phyloP scores from a whole-genome alignment of 2,888 invertebrate species.

The Euphydryas editha region DNA sequence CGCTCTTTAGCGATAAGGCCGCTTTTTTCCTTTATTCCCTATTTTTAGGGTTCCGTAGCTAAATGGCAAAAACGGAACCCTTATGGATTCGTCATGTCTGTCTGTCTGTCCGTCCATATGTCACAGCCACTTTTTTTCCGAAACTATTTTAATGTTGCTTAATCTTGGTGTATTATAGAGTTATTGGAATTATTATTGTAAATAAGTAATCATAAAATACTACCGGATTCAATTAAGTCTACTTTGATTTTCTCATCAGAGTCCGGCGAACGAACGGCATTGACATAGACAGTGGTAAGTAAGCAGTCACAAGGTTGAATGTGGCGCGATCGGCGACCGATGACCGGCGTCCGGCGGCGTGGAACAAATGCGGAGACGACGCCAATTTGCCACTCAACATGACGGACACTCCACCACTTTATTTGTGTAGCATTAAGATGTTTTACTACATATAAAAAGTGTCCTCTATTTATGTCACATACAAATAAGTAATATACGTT shows the following conservation, averaged over 20 bases:
- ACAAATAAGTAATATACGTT: conserved; percentile 30
- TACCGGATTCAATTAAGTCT: conserved; percentile 2
- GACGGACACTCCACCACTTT: conserved; percentile 66
- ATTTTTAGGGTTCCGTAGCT: too few relatives aligned
- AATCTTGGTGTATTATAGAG: too few relatives aligned
- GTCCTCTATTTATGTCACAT: conserved; percentile 53
- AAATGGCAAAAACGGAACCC: too few relatives aligned
- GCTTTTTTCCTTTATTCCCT: too few relatives aligned
- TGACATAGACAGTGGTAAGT: conserved; percentile 64
- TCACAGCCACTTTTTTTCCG: too few relatives aligned
- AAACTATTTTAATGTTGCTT: too few relatives aligned
- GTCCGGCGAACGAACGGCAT: conserved; percentile 55
- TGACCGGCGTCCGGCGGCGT: conserved; percentile 47
- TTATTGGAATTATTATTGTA: too few relatives aligned
- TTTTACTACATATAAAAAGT: conserved; percentile 58
- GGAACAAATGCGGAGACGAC: conserved; percentile 72
- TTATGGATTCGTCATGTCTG: too few relatives aligned
- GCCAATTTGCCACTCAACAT: conserved; percentile 75
- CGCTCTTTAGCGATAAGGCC: too few relatives aligned
- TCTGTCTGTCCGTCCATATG: too few relatives aligned
- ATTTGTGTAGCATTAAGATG: conserved; percentile 71
- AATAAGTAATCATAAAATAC: not conserved
- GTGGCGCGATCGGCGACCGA: conserved; percentile 55
- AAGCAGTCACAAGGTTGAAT: conserved; percentile 64
- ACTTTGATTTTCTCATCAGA: conserved; percentile 32